Evolutionary conservation across 2,888 invertebrate genomes (phyloP).

Genomic region (Athrips mouffetella): DNA sequence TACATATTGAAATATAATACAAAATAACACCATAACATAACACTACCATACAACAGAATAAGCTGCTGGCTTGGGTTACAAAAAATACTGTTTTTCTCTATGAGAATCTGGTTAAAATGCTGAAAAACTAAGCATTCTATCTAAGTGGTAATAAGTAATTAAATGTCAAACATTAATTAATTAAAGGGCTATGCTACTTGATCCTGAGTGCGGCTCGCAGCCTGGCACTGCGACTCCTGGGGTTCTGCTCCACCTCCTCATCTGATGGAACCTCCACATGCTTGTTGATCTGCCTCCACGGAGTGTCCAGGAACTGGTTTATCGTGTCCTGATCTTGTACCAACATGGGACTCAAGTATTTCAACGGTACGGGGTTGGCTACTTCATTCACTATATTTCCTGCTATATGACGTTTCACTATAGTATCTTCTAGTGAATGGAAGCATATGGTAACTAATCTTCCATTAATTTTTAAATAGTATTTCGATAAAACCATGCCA

Average conservation of each 20-base stretch:
- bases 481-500: conserved; percentile 87
- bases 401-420: conserved; percentile 92
- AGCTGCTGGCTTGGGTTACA: no score
- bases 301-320: conserved; percentile 78
- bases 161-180: no score
- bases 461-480: conserved; percentile 87
- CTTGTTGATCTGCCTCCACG: conserved; percentile 89
- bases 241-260: conserved; percentile 87
- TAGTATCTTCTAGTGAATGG: conserved; percentile 95
- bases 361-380: conserved; percentile 84
- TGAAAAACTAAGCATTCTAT: no score
- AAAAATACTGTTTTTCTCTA: no score
- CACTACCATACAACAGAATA: no score
- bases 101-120: no score
- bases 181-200: no score
- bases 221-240: conserved; percentile 92
- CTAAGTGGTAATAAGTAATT: no score
- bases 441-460: conserved; percentile 90
- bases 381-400: conserved; percentile 86
- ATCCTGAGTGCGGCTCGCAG: conserved; percentile 89
- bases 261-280: conserved; percentile 86
- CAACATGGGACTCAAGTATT: conserved; percentile 81
- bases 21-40: no score
- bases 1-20: no score
- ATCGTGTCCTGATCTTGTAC: conserved; percentile 80